Evolutionary conservation across 2,797 vertebrate species (phyloP), one percentile per base, ranked within the genome.

Genomic region (Enteromius radiatus): DNA sequence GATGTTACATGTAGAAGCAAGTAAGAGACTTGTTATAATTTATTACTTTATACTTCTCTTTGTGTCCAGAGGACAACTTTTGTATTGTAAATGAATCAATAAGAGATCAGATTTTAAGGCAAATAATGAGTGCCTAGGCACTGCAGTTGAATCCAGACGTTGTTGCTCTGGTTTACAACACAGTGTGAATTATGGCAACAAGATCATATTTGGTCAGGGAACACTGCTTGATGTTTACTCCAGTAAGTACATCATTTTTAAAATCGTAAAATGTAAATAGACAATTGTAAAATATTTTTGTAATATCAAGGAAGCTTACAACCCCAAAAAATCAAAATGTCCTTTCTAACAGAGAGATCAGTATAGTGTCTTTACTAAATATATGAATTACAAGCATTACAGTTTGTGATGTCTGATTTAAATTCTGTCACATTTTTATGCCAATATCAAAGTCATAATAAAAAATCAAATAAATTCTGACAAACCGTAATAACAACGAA

Each of bases 121-220:
- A 67, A 26, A 26, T 67, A 8, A 41, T 54, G 45, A 12, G 4
- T 1, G 4, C 1, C 12, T 7, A 56, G 49, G 10, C 7, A 33
- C 8, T 47, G 5, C 21, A 33, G 36, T 33, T 71, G 10, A 63
- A 2, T 80, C 4, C 14, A 36, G 56, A 73, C 0, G 9, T 81
- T 80, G 12, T 68, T 87, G 85, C 8, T 82, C 61, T 31, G 70
- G 11, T 17, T 43, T 47, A 38, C 11, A 80, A 19, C 68, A 73
- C 28, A 43, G 84, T 87, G 84, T 84, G 87, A 86, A 61, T 47
- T n/a, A 36, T 8, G 84, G 23, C 68, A 70, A 82, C 45, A 87
- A 87, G 64, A 14, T 84, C 54, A 73, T 77, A 33, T 84, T 83
- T 12, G 81, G 82, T 76, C 80, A 77, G 49, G 78, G 75, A 45